Evolutionary conservation across 2,797 vertebrate genomes (phyloP), one percentile per base, ranked within the genome.

Genomic region (Synanceia verrucosa): DNA sequence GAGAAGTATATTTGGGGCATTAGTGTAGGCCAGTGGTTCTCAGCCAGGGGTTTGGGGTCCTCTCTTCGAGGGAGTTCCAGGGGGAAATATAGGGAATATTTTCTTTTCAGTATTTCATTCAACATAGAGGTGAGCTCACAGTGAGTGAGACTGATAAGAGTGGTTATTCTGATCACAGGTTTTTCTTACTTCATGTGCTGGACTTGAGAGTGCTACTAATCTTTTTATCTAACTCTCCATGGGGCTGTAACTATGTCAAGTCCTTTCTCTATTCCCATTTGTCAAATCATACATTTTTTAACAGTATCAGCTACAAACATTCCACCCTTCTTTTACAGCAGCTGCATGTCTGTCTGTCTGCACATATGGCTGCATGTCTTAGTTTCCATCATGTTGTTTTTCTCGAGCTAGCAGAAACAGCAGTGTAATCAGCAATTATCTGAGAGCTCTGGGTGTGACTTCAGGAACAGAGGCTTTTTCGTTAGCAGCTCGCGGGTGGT

Each of bases 401-500:
- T 41, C 63, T 59, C 56, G 1, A 55, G 48, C 44, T 47, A 33
- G 10, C 39, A 69, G 65, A 50, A 41, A 41, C 47, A 19, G 67
- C 36, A 46, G 26, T 51, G 37, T 21, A 28, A 64, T 61, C 65
- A 73, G 26, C 4, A 8, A 47, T 37, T 64, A 24, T 52, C 16
- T n/a, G 50, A 66, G 48, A 70, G 71, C 56, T 41, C 29, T 41
- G 59, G 4, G 21, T 48, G 39, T 0, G 29, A 60, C 53, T 47
- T 68, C 37, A 48, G 70, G 50, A 81, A 78, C 43, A 79, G 77
- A 84, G 51, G 28, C 43, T 70, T 66, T 76, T 78, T 79, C 64
- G 82, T 60, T 75, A 79, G 51, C 76, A 70, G 64, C 65, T 60
- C 61, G 11, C 59, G 0, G 39, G 77, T 60, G 62, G 65, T 83